Evolutionary conservation across 2,113 vertebrate genomes (phyloP).

Genomic region (Pseudolaguvia tuberculata): DNA sequence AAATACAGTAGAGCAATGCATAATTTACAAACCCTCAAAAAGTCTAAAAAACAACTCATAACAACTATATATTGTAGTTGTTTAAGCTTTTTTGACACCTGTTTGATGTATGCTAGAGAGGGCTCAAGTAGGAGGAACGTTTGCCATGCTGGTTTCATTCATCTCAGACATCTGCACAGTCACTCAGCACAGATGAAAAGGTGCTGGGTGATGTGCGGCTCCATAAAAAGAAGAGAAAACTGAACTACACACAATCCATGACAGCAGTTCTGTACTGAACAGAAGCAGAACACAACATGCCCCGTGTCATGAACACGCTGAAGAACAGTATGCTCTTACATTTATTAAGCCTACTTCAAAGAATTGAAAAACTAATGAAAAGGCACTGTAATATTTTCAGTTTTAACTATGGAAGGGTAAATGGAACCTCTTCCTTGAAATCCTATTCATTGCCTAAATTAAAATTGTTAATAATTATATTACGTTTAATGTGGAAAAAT

Average conservation of each 20-base stretch:
- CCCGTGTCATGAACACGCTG: not conserved
- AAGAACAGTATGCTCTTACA: not conserved
- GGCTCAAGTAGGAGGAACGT: constrained; percentile 40
- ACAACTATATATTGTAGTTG: constrained; percentile 65
- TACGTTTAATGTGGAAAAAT: no score
- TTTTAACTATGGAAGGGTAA: not conserved
- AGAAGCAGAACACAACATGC: constrained; percentile 12
- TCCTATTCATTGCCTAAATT: not conserved
- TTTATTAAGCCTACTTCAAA: not conserved
- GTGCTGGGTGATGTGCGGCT: constrained; percentile 63
- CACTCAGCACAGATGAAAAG: constrained; percentile 62
- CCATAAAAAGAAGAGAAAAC: constrained; percentile 42
- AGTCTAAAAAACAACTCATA: no score
- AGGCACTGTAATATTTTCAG: not conserved
- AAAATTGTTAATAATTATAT: not conserved
- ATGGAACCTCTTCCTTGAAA: not conserved
- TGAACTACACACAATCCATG: not conserved
- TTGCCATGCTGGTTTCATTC: constrained; percentile 48
- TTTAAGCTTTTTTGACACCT: constrained; percentile 64
- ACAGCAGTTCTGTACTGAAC: constrained; percentile 33
- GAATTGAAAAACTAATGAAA: not conserved
- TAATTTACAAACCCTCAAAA: constrained; percentile 43
- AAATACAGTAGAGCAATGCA: constrained; percentile 32
- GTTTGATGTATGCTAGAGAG: constrained; percentile 47
- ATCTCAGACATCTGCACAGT: constrained; percentile 48